A percentile compares a stretch with the other conserved stretches of the same genome.
These are phyloP conservation scores for Coptotermes formosanus DNA, from an alignment of 1,140 invertebrate species.

Conservation along the genomic window DNA sequence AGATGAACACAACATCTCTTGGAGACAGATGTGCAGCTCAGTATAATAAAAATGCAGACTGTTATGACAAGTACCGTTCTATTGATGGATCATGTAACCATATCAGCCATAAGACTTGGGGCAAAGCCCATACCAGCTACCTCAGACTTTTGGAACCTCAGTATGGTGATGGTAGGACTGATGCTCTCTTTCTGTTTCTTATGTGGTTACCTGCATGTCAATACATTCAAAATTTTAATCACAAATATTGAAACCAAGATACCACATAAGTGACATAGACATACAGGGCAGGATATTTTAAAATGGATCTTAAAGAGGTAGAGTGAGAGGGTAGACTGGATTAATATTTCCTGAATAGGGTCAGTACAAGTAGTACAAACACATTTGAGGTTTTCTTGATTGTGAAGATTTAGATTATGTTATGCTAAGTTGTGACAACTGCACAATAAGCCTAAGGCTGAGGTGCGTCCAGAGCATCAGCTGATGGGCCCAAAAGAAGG, in stretches of 20 bases:
- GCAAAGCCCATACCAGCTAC: conserved; percentile 47
- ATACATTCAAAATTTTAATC: background rate
- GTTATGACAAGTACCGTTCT: conserved; percentile 48
- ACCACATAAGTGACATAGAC: too few relatives aligned
- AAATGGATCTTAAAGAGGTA: background rate
- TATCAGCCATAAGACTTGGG: conserved; percentile 47
- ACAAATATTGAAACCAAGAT: background rate
- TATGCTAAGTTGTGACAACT: too few relatives aligned
- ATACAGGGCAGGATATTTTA: too few relatives aligned
- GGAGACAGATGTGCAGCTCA: conserved; percentile 50
- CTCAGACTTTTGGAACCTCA: conserved; percentile 46
- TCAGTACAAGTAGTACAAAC: too few relatives aligned
- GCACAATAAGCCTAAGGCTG: too few relatives aligned
- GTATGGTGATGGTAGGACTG: conserved; percentile 48
- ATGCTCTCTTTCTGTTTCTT: background rate
- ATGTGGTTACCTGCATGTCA: background rate
- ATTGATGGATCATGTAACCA: conserved; percentile 59
- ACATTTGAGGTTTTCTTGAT: too few relatives aligned
- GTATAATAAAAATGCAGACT: conserved; percentile 48
- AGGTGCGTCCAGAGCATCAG: too few relatives aligned
- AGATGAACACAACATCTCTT: conserved; percentile 53
- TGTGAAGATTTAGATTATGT: too few relatives aligned
- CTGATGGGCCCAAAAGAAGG: too few relatives aligned
- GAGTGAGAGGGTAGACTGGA: background rate
- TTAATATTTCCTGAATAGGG: background rate